These are phyloP conservation scores for Tachina fera DNA, from an alignment of 2,888 invertebrate species.

Conservation along the genomic window DNA sequence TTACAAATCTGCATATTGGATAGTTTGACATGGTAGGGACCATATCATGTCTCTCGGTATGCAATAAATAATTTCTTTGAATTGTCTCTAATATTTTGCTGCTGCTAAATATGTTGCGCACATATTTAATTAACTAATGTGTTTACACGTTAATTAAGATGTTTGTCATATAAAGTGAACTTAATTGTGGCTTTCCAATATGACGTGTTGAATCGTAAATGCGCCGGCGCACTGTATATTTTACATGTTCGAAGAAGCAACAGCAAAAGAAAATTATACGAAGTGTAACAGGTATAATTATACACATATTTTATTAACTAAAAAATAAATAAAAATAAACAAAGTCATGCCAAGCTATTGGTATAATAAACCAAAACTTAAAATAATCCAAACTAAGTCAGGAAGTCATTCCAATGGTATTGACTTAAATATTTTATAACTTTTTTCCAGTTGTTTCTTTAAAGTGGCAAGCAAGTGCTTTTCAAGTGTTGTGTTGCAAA, in stretches of 20 bases:
- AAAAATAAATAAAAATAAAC: slow-evolving; percentile 26
- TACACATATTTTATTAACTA: slow-evolving; percentile 2
- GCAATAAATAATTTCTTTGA: neutral
- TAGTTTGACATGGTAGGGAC: too few relatives aligned
- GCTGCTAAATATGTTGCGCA: neutral
- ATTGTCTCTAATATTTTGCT: neutral
- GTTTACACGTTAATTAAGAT: slow-evolving; percentile 54
- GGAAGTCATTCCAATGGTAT: slow-evolving; percentile 60
- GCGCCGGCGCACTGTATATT: slow-evolving; percentile 56
- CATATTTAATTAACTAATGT: neutral
- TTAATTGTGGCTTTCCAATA: slow-evolving; percentile 57
- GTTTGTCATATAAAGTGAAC: slow-evolving; percentile 55
- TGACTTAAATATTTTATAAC: slow-evolving; percentile 37
- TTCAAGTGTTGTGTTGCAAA: slow-evolving; percentile 47
- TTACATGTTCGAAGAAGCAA: neutral
- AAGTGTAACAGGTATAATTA: slow-evolving; percentile 12
- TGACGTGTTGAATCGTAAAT: slow-evolving; percentile 56
- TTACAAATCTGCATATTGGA: too few relatives aligned
- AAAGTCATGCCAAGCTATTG: slow-evolving; percentile 14
- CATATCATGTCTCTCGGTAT: too few relatives aligned
- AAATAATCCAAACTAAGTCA: slow-evolving; percentile 58
- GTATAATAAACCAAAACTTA: slow-evolving; percentile 16
- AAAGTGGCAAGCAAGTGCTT: slow-evolving; percentile 16
- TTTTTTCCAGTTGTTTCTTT: slow-evolving; percentile 5
- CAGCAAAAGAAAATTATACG: neutral